A percentile compares a stretch with the other conserved stretches of the same genome.
These are phyloP conservation scores for Anas georgica DNA, from an alignment of 2,797 vertebrate species.

Conservation along the genomic window DNA sequence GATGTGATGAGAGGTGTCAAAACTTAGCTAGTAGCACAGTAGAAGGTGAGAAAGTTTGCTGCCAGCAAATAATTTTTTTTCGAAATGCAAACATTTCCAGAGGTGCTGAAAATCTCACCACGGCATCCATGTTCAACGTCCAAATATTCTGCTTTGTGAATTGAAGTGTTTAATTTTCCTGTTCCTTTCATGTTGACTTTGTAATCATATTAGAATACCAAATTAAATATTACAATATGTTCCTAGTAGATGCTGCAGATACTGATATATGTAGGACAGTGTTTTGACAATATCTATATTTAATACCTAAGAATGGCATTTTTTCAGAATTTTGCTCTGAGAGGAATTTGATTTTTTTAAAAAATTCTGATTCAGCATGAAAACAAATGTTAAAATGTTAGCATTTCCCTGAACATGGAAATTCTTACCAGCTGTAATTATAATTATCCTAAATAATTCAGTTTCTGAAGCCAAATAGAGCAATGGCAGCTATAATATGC, in stretches of 20 bases:
- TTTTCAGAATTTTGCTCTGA: conserved; percentile 5
- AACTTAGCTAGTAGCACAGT: neutral
- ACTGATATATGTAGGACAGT: neutral
- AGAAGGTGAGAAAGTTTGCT: neutral
- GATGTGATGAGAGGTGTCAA: neutral
- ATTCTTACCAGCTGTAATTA: conserved; percentile 6
- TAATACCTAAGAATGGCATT: neutral
- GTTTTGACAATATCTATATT: neutral
- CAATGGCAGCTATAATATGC: neutral
- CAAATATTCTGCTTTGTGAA: neutral
- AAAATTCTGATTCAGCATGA: neutral
- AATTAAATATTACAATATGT: neutral
- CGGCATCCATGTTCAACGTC: neutral
- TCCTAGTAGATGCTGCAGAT: neutral
- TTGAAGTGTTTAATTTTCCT: neutral
- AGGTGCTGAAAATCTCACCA: neutral
- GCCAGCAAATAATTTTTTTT: neutral
- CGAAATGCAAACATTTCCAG: neutral
- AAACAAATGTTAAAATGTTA: conserved; percentile 4
- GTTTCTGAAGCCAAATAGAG: conserved; percentile 19
- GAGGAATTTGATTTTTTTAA: neutral
- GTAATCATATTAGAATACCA: neutral
- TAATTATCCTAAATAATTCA: conserved; percentile 27
- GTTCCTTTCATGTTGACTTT: neutral
- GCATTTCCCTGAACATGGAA: neutral